phyloP scores from a whole-genome alignment of 2,888 invertebrate species.

The Alentia gelatinosa region DNA sequence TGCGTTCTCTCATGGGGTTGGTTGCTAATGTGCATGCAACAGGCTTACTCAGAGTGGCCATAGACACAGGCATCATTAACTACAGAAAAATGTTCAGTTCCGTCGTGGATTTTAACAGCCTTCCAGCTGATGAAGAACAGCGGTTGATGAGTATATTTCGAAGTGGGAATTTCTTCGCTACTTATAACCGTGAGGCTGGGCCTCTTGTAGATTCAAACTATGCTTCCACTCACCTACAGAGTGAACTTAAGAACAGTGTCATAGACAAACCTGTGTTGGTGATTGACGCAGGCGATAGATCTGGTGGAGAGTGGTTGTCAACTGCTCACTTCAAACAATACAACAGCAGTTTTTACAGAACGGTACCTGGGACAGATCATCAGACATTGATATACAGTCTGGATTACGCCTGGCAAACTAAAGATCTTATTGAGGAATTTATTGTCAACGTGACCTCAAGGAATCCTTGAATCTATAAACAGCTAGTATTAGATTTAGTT shows the following conservation, averaged over 20 bases:
- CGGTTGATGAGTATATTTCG: not conserved
- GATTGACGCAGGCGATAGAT: constrained; percentile 51
- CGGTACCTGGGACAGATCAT: constrained; percentile 31
- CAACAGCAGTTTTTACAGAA: not conserved
- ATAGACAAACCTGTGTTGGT: constrained; percentile 53
- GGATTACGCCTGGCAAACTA: not conserved
- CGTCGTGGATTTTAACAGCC: not conserved
- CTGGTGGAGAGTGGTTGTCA: not conserved
- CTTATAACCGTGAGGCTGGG: constrained; percentile 5
- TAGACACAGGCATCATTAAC: constrained; percentile 31
- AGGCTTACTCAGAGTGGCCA: constrained; percentile 48
- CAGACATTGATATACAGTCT: not conserved
- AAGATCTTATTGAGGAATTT: constrained; percentile 47
- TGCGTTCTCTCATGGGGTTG: not conserved
- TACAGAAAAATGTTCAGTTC: not conserved
- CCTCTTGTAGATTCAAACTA: not conserved
- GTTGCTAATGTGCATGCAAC: constrained; percentile 26
- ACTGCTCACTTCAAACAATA: constrained; percentile 21
- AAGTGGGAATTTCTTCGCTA: constrained; percentile 42
- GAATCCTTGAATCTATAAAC: not conserved
- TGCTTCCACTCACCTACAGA: not conserved
- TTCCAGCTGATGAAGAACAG: not conserved
- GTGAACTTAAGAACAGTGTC: not conserved
- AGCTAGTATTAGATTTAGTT: too few species aligned
- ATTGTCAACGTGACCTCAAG: not conserved